Base-by-base conservation (phyloP, 2,888 invertebrate genomes). In the Loripinus fragilis region DNA sequence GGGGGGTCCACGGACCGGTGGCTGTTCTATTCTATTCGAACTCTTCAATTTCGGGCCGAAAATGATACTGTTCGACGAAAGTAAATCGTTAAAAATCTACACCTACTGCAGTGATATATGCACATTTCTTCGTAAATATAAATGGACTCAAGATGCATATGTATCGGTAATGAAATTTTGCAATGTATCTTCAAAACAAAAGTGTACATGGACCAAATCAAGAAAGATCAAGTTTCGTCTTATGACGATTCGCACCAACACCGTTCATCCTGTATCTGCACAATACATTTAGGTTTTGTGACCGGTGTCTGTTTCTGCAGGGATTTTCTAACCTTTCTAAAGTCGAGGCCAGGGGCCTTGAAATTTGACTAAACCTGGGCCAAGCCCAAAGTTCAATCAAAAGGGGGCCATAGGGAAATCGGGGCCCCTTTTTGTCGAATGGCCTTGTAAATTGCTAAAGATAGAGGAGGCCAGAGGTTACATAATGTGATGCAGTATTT, bases 71-170 rank as follows among this genome's bases (percentile, higher is more conserved):
- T 74, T 60, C 33, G 23, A 69, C 12, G 35, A 74, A 17, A n/a
- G 69, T 23, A 48, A 52, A 45, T 30, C n/a, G 2, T 35, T 12
- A 41, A 15, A 25, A 7, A 12, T 80, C 8, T 20, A 38, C n/a
- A 15, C 20, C 1, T 80, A 73, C 50, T 28, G 20, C 0, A 23
- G 23, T 52, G 25, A 67, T 23, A 41, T 65, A 7, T n/a, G 35
- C 23, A 20, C n/a, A 10, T 76, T 80, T 70, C 0, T 76, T 17
- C n/a, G 69, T 0, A 35, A 42, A 25, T 80, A 70, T 50, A 65
- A 30, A 67, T 80, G 73, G 72, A 71, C 76, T 25, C 20, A 64
- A 48, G 73, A 80, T 48, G 76, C 76, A 35, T 80, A 76, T 69
- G 79, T 80, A 17, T 80, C 79, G 17, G 79, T 80, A 55, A 73